phyloP scores from a whole-genome alignment of 2,113 vertebrate genomes.

The Lasiurus cinereus region DNA sequence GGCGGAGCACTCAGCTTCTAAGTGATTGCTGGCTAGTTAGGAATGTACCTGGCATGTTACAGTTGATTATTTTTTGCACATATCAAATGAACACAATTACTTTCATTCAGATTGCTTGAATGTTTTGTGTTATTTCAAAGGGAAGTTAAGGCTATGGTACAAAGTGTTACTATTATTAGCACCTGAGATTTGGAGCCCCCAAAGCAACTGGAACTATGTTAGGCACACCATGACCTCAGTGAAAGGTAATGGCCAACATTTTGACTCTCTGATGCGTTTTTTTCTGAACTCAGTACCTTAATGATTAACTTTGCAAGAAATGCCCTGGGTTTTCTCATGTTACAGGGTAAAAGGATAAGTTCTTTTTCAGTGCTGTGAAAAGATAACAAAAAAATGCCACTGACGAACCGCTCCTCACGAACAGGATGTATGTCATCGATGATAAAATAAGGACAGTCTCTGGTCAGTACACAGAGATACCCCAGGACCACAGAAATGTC shows the following conservation, averaged over 20 bases:
- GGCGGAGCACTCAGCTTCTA: not conserved
- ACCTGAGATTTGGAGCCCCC: not conserved
- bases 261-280: not conserved
- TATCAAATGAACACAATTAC: not conserved
- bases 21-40: not conserved
- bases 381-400: not conserved
- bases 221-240: not conserved
- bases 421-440: not conserved
- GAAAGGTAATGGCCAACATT: not conserved
- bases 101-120: not conserved
- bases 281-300: not conserved
- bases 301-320: conserved; percentile 2
- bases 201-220: not conserved
- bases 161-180: not conserved
- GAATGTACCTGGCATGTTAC: accelerated
- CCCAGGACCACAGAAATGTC: not conserved
- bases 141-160: not conserved
- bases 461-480: not conserved
- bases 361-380: not conserved
- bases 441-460: not conserved
- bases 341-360: not conserved
- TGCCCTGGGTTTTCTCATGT: not conserved
- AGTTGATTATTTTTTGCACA: not conserved
- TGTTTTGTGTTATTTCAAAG: not conserved
- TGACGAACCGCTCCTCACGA: not conserved